phyloP scores from a whole-genome alignment of 2,797 vertebrate genomes.

The Antennarius maculatus region DNA sequence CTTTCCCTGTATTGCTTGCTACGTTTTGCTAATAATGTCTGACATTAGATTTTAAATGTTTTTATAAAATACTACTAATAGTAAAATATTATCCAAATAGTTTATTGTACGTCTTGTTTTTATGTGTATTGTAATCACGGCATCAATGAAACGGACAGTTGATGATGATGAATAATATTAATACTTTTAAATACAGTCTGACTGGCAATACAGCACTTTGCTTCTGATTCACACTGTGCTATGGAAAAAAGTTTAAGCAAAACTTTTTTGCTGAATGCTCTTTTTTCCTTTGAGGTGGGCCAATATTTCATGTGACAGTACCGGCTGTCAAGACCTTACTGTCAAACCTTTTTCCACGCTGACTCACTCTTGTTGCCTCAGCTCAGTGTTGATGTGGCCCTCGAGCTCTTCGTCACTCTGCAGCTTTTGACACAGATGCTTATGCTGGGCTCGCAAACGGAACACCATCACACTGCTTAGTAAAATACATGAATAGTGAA shows the following conservation, averaged over 20 bases:
- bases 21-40: too few species aligned
- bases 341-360: constrained; percentile 23
- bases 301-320: neutral
- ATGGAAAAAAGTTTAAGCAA: neutral
- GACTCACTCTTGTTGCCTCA: constrained; percentile 80
- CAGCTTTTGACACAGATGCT: constrained; percentile 77
- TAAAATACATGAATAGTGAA: neutral
- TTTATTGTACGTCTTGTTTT: too few species aligned
- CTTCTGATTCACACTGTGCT: neutral
- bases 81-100: too few species aligned
- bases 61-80: too few species aligned
- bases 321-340: constrained; percentile 20
- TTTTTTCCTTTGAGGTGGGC: neutral
- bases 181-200: neutral
- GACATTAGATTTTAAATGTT: too few species aligned
- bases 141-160: too few species aligned
- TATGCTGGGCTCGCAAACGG: constrained; percentile 75
- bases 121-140: too few species aligned
- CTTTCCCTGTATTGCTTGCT: too few species aligned
- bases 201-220: neutral
- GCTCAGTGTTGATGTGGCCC: constrained; percentile 54
- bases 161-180: too few species aligned
- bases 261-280: neutral
- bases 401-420: constrained; percentile 80
- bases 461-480: constrained; percentile 78